A percentile compares a stretch with the other conserved stretches of the same genome.
phyloP scores from a whole-genome alignment of 1,140 invertebrate species.

The Anoplolepis gracilipes region DNA sequence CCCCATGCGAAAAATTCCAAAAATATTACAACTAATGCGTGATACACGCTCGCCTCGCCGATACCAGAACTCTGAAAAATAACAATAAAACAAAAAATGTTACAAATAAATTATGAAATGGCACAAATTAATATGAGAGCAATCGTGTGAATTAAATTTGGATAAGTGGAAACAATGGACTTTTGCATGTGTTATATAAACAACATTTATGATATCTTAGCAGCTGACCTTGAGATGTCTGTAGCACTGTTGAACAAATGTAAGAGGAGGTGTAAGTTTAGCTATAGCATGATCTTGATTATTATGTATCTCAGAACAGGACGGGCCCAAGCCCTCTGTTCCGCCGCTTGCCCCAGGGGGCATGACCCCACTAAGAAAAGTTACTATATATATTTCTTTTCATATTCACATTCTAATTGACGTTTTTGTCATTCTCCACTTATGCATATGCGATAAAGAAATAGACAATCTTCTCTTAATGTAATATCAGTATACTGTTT shows the following conservation, averaged over 20 bases:
- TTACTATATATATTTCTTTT: slow-evolving; percentile 72
- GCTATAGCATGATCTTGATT: slow-evolving; percentile 78
- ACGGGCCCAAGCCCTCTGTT: slow-evolving; percentile 83
- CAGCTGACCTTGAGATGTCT: slow-evolving; percentile 84
- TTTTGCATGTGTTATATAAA: slow-evolving; percentile 18
- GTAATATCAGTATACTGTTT: slow-evolving; percentile 45
- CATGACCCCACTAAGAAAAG: slow-evolving; percentile 81
- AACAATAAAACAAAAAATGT: slow-evolving; percentile 72
- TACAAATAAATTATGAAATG: background rate
- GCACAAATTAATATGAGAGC: background rate
- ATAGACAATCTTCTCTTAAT: slow-evolving; percentile 61
- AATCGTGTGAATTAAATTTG: background rate
- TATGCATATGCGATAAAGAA: slow-evolving; percentile 61
- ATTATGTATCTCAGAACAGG: slow-evolving; percentile 82
- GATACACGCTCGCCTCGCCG: slow-evolving; percentile 97
- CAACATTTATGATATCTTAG: slow-evolving; percentile 57
- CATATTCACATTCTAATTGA: slow-evolving; percentile 69
- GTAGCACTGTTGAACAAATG: slow-evolving; percentile 83
- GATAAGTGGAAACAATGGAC: background rate
- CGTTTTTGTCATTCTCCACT: slow-evolving; percentile 60
- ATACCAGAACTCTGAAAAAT: slow-evolving; percentile 92
- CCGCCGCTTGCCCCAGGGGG: slow-evolving; percentile 82
- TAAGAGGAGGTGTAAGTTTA: slow-evolving; percentile 78
- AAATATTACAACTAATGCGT: slow-evolving; percentile 99
- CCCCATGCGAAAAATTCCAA: slow-evolving; percentile 99